A percentile compares a stretch with the other conserved stretches of the same genome.
Evolutionary conservation across 1,140 invertebrate genomes (phyloP).

Genomic region (Drosophila lowei): DNA sequence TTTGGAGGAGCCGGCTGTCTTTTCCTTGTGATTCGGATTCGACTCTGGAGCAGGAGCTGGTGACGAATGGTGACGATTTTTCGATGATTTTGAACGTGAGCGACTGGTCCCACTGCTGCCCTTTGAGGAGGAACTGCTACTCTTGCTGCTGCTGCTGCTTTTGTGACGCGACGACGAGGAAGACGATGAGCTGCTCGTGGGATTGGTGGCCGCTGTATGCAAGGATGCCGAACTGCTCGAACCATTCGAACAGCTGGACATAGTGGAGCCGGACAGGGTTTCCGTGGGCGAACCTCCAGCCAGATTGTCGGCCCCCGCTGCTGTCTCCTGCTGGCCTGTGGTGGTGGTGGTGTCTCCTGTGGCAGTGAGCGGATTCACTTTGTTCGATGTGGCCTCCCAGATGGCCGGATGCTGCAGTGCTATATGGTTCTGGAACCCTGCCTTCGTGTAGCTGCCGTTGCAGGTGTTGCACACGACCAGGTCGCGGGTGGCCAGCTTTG

Average conservation of each 20-base stretch:
- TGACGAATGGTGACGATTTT: slow-evolving; percentile 68
- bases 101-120: slow-evolving; percentile 62
- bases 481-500: slow-evolving; percentile 64
- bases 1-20: slow-evolving; percentile 61
- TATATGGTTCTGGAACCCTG: slow-evolving; percentile 76
- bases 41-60: slow-evolving; percentile 38
- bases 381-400: slow-evolving; percentile 70
- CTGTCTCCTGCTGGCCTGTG: slow-evolving; percentile 43
- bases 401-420: slow-evolving; percentile 71
- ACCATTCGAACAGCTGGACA: slow-evolving; percentile 65
- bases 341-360: slow-evolving; percentile 27
- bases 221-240: slow-evolving; percentile 55
- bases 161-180: slow-evolving; percentile 75
- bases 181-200: slow-evolving; percentile 41
- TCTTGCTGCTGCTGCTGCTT: slow-evolving; percentile 75
- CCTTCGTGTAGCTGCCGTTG: slow-evolving; percentile 69
- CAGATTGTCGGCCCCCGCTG: slow-evolving; percentile 8
- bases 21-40: slow-evolving; percentile 10
- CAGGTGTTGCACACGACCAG: slow-evolving; percentile 72
- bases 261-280: slow-evolving; percentile 44
- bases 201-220: slow-evolving; percentile 13
- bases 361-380: slow-evolving; percentile 38
- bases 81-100: slow-evolving; percentile 77
- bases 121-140: slow-evolving; percentile 71
- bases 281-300: slow-evolving; percentile 58